phyloP scores from a whole-genome alignment of 2,797 vertebrate species.

The Hapalemur alaotrensis region DNA sequence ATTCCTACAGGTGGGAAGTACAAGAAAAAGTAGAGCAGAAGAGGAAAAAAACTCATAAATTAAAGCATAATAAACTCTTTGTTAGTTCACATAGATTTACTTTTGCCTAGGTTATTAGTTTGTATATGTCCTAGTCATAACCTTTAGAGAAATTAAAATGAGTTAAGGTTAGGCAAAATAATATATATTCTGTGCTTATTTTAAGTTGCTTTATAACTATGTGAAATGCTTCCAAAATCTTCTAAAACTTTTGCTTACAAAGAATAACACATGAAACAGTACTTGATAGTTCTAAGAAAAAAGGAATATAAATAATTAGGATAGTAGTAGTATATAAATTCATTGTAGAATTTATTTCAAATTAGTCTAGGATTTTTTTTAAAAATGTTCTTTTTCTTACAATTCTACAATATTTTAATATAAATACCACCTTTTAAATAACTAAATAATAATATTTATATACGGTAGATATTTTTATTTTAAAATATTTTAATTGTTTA shows the following conservation, averaged over 20 bases:
- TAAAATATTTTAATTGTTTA: slow-evolving; percentile 1
- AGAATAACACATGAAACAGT: background rate
- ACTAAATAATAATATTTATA: background rate
- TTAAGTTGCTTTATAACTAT: background rate
- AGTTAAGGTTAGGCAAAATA: background rate
- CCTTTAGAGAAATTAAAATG: background rate
- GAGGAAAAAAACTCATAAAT: background rate
- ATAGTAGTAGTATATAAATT: background rate
- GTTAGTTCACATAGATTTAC: background rate
- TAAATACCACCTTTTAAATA: background rate
- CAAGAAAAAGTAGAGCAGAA: background rate
- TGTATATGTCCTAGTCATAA: background rate
- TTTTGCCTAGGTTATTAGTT: background rate
- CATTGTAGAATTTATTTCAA: background rate
- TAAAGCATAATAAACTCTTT: background rate
- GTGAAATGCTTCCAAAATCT: background rate
- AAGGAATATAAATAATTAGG: background rate
- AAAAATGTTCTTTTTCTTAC: background rate
- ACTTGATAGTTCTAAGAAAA: background rate
- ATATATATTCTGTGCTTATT: background rate
- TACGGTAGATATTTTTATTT: background rate
- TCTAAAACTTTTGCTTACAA: background rate
- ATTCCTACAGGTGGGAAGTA: background rate
- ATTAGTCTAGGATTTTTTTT: background rate
- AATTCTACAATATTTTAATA: background rate